Base-by-base conservation (phyloP, 2,888 invertebrate species). In the Papilio protenor region DNA sequence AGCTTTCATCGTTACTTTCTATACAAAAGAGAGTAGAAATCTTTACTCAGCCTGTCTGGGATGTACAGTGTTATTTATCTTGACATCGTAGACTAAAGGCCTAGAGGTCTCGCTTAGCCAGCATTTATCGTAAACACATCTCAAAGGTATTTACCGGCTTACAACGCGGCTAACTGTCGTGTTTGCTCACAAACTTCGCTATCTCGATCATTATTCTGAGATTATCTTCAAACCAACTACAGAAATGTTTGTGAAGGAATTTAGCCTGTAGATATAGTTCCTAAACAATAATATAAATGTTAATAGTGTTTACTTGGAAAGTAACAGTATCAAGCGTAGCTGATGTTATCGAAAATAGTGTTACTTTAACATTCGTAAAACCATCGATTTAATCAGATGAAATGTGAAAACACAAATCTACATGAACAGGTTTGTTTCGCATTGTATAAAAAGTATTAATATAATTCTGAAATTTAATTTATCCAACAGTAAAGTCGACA, bases 111-210 rank as follows among this genome's bases (percentile, higher is more conserved):
- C 21, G 57, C 57, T 59, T 59, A 23, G 57, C 57, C 66, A 66
- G 66, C 66, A 33, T 64, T 33, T 64, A 40, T 66, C 40, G 40
- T 61, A 74, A 61, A 74, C 47, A 61, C 45, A 61, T 23, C 45
- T 61, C 12, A 61, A 74, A 59, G 47, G 74, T 74, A 74, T 74
- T 45, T 40, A 10, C 40, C 21, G 47, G 47, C 1, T 49, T 5
- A 27, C 18, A 49, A 47, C 18, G 61, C 47, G 59, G 14, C 45
- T 49, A 74, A 74, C 18, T 61, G 47, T 47, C 61, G 3, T 45
- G 47, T 74, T 74, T 61, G 61, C 61, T 59, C 66, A 47, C 61
- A 74, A 74, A 74, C 64, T 66, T 18, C 3, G 16, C 40, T 66
- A 66, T 66, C 66, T 40, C 33, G 40, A 10, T 66, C 33, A 66